A percentile compares a stretch with the other conserved stretches of the same genome.
Evolutionary conservation across 2,797 vertebrate species (phyloP).

Genomic region (Allobates femoralis): DNA sequence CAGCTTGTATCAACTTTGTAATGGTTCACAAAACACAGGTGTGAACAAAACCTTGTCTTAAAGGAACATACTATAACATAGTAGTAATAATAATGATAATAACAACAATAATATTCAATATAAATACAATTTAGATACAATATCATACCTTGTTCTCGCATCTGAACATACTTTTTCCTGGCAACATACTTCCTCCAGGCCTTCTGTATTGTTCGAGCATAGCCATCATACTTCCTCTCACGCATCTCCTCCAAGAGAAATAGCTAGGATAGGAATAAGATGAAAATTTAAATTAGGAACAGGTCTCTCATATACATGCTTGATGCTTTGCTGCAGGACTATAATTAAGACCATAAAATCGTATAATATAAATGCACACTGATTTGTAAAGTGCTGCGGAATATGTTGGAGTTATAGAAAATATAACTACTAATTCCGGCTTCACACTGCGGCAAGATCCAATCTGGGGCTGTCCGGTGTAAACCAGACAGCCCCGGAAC

Average conservation of each 20-base stretch:
- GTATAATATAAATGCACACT: background rate
- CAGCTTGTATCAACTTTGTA: too few species aligned
- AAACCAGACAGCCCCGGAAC: too few species aligned
- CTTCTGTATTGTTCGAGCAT: conserved; percentile 93
- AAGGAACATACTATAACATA: background rate
- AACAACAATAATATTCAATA: background rate
- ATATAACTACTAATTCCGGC: too few species aligned
- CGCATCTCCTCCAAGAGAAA: conserved; percentile 96
- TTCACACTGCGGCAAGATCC: too few species aligned
- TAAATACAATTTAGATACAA: background rate
- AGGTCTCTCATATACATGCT: too few species aligned
- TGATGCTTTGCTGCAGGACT: background rate
- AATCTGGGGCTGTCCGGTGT: too few species aligned
- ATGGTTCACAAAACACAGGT: background rate
- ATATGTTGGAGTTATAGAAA: too few species aligned
- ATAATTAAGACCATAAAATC: too few species aligned
- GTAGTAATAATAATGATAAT: too few species aligned
- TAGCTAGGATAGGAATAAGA: conserved; percentile 75
- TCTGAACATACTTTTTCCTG: conserved; percentile 95
- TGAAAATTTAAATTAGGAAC: background rate
- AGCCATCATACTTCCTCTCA: conserved; percentile 95
- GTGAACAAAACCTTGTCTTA: background rate
- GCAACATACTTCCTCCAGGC: conserved; percentile 92
- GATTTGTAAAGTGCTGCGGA: too few species aligned
- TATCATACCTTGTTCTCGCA: conserved; percentile 93